Evolutionary conservation across 2,113 vertebrate species (phyloP).

Genomic region (Hipposideros armiger): DNA sequence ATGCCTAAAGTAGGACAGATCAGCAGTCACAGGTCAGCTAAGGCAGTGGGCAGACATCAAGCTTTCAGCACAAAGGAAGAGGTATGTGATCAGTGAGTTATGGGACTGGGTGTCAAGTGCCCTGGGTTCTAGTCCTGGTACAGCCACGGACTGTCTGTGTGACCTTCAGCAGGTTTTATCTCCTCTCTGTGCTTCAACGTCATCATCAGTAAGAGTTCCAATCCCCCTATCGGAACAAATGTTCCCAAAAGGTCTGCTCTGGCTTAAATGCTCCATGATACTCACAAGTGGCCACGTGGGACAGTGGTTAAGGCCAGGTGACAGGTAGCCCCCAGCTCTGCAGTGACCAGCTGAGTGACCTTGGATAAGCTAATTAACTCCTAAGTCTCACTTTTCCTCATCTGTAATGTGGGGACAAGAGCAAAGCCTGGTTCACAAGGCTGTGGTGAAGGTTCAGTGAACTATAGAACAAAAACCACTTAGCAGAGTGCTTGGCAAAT

Average conservation of each 20-base stretch:
- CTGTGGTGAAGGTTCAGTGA: background rate
- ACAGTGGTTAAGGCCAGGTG: background rate
- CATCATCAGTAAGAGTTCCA: conserved; percentile 8
- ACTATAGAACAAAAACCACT: background rate
- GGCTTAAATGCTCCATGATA: background rate
- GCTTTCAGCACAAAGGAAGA: background rate
- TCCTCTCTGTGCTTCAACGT: background rate
- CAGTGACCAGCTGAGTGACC: background rate
- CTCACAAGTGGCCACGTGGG: background rate
- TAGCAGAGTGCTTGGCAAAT: background rate
- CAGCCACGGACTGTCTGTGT: background rate
- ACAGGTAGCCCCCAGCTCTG: background rate
- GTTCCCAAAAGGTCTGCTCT: background rate
- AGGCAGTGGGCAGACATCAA: conserved; percentile 10
- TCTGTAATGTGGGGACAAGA: background rate
- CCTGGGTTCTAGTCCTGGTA: background rate
- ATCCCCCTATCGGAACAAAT: background rate
- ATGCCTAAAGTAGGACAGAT: background rate
- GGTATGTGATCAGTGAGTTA: background rate
- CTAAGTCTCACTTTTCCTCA: background rate
- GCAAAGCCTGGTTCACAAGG: background rate
- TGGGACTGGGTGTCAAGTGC: background rate
- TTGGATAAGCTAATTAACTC: background rate
- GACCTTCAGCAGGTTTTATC: background rate
- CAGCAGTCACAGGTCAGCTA: background rate